phyloP scores from a whole-genome alignment of 2,797 vertebrate species.

The Esox lucius region DNA sequence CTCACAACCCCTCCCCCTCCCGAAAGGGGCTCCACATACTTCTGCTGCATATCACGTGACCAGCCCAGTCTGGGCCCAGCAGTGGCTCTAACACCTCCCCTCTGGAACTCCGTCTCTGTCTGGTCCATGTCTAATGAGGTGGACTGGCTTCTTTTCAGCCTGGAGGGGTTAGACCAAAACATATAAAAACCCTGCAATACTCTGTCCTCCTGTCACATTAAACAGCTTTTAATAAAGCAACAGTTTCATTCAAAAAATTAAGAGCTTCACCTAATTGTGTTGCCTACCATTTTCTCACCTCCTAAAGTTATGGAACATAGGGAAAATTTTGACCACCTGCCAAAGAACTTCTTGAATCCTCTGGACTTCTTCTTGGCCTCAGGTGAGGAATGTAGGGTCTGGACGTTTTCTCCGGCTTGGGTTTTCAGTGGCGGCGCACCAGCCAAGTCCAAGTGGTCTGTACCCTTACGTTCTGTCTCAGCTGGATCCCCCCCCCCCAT shows the following conservation, averaged over 20 bases:
- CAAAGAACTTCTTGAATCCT: slow-evolving; percentile 91
- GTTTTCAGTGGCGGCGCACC: slow-evolving; percentile 68
- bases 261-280: background rate
- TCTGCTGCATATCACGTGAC: slow-evolving; percentile 86
- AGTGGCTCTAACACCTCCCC: slow-evolving; percentile 92
- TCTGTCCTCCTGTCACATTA: background rate
- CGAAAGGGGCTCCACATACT: slow-evolving; percentile 52
- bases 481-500: slow-evolving; percentile 66
- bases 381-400: slow-evolving; percentile 76
- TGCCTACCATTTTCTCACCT: background rate
- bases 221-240: background rate
- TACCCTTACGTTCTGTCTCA: slow-evolving; percentile 81
- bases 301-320: background rate
- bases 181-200: background rate
- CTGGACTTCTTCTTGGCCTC: slow-evolving; percentile 91
- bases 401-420: slow-evolving; percentile 58
- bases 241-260: background rate
- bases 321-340: slow-evolving; percentile 74
- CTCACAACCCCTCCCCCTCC: background rate
- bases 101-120: slow-evolving; percentile 86
- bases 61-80: slow-evolving; percentile 92
- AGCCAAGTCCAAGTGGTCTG: slow-evolving; percentile 88
- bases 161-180: slow-evolving; percentile 46
- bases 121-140: slow-evolving; percentile 90
- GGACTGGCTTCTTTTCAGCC: slow-evolving; percentile 92